Evolutionary conservation across 1,140 invertebrate species (phyloP), one percentile per base, ranked within the genome.

Genomic region (Caenorhabditis briggsae): DNA sequence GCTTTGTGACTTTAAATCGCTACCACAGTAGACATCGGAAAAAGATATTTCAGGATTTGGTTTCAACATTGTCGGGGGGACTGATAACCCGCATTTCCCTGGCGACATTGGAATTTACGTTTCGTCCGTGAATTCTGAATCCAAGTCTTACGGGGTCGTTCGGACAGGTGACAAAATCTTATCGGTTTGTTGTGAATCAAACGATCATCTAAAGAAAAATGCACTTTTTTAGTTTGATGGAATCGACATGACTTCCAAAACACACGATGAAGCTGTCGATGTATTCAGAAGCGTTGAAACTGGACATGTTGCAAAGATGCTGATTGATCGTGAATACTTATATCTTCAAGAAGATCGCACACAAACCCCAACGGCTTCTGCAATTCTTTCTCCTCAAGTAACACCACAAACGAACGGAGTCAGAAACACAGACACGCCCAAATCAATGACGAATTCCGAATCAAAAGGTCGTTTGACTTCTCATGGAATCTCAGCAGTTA

Each of bases 21-120:
- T 48, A 18, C 23, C 18, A 9, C 2, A 85, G 33, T 33, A 33
- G 1, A 33, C 33, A 33, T 33, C 33, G 33, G 33, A 33, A 33
- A 33, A 33, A 56, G 25, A 41, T 3, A 84, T 85, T 85, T 90
- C 85, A 93, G 93, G 93, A 87, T 89, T 93, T 18, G 93, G 93
- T 41, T 93, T 93, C 89, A 93, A 93, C 88, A 93, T 93, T 33
- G 88, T 92, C 84, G 93, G 93, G 74, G 93, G 93, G 41, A 89
- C 89, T 33, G 93, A 93, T 83, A 90, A 90, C 56, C 93, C 92
- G 20, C 91, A 93, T 84, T 90, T 93, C 43, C 89, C 89, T 23
- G 93, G 91, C 23, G 93, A 93, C 85, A 82, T 87, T 83, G 93
- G 93, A 43, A 93, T 93, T 18, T 93, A 93, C 90, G 91, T 93